Evolutionary conservation across 2,888 invertebrate species (phyloP).

Genomic region (Meta bourneti): DNA sequence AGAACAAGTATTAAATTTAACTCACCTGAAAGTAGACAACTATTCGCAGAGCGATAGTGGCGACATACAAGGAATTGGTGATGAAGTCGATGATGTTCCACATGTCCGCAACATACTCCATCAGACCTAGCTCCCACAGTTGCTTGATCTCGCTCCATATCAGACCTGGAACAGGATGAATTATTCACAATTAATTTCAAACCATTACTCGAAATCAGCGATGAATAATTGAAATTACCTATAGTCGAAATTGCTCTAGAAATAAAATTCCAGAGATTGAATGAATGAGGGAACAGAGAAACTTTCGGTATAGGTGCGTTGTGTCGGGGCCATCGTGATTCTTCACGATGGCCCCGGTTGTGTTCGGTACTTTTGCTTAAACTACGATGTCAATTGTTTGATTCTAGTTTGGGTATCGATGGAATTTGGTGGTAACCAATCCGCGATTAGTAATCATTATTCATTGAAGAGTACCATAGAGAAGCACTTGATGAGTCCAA

Average conservation of each 20-base stretch:
- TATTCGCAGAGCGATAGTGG: slow-evolving; percentile 95
- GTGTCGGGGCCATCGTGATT: too few relatives aligned
- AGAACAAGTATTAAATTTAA: background rate
- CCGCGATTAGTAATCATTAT: too few relatives aligned
- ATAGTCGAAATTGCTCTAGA: background rate
- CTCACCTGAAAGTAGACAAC: slow-evolving; percentile 95
- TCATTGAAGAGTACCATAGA: too few relatives aligned
- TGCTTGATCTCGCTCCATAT: slow-evolving; percentile 99
- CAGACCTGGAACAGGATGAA: slow-evolving; percentile 85
- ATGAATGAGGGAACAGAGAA: too few relatives aligned
- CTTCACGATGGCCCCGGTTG: too few relatives aligned
- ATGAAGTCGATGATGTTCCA: slow-evolving; percentile 99
- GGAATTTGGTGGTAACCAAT: too few relatives aligned
- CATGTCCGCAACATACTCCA: slow-evolving; percentile 98
- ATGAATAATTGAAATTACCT: background rate
- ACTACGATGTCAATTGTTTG: too few relatives aligned
- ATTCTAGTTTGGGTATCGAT: too few relatives aligned
- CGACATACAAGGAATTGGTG: slow-evolving; percentile 98
- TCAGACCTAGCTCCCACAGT: slow-evolving; percentile 97
- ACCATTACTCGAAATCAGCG: background rate
- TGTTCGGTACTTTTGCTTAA: too few relatives aligned
- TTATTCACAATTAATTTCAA: background rate
- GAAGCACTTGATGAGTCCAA: too few relatives aligned
- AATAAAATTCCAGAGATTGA: too few relatives aligned
- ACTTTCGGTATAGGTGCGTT: too few relatives aligned